Evolutionary conservation across 1,140 invertebrate genomes (phyloP).

Genomic region (Plectrocnemia conspersa): DNA sequence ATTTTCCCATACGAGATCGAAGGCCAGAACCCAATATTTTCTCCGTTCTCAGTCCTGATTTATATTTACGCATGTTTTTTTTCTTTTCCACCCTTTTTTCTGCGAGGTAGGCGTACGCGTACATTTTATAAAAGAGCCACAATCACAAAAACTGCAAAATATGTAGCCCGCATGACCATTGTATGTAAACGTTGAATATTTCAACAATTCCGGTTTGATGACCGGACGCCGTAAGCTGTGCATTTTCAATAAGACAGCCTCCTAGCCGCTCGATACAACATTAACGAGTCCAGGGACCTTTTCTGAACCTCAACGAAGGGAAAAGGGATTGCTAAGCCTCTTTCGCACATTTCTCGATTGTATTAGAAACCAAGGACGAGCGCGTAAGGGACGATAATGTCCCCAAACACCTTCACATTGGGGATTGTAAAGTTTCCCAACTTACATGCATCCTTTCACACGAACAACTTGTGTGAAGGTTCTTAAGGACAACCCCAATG

Average conservation of each 20-base stretch:
- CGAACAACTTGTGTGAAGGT: not conserved
- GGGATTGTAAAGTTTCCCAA: slow-evolving; percentile 1
- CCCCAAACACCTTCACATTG: no score
- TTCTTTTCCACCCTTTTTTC: no score
- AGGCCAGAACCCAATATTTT: no score
- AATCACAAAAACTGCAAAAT: no score
- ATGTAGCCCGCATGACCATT: no score
- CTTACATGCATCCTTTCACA: slow-evolving; percentile 5
- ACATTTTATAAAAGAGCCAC: no score
- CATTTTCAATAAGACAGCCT: slow-evolving; percentile 5
- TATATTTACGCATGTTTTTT: no score
- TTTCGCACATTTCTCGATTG: slow-evolving; percentile 9
- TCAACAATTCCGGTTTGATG: not conserved
- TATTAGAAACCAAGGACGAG: not conserved
- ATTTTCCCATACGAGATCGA: no score
- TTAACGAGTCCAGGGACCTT: not conserved
- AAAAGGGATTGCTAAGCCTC: not conserved
- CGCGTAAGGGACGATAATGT: slow-evolving; percentile 3
- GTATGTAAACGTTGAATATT: slow-evolving; percentile 12
- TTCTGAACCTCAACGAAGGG: not conserved
- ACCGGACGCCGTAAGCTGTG: slow-evolving; percentile 5
- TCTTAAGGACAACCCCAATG: not conserved
- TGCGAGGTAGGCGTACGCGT: no score
- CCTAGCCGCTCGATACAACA: not conserved
- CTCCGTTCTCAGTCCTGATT: no score